Evolutionary conservation across 2,888 invertebrate species (phyloP).

Genomic region (Ectemnius continuus): DNA sequence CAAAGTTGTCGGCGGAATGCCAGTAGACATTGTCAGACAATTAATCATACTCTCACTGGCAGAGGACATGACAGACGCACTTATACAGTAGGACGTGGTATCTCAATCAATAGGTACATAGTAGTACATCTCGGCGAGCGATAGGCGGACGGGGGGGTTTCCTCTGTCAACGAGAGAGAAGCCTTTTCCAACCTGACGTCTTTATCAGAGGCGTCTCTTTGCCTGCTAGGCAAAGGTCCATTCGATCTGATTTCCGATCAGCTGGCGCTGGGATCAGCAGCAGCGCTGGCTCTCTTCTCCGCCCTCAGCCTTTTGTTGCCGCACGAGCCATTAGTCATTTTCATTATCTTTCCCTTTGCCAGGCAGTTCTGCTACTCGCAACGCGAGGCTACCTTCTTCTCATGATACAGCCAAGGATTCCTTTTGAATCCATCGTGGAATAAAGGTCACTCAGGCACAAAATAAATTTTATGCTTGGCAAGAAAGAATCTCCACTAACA

Average conservation of each 20-base stretch:
- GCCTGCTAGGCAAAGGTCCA: conserved; percentile 15
- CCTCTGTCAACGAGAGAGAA: conserved; percentile 1
- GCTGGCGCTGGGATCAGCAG: conserved; percentile 18
- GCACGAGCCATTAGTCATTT: conserved; percentile 34
- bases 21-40: too few species aligned
- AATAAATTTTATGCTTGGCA: background rate
- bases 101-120: background rate
- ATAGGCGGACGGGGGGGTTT: background rate
- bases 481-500: too few species aligned
- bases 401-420: too few species aligned
- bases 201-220: conserved; percentile 22
- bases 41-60: too few species aligned
- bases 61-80: too few species aligned
- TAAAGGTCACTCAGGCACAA: too few species aligned
- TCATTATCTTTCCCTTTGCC: conserved; percentile 33
- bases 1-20: too few species aligned
- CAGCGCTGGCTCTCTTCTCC: conserved; percentile 5
- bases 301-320: conserved; percentile 2
- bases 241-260: conserved; percentile 24
- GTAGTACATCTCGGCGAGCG: background rate
- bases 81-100: background rate
- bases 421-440: too few species aligned
- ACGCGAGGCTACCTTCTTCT: too few species aligned
- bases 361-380: conserved; percentile 9
- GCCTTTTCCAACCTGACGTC: conserved; percentile 15